Evolutionary conservation across 2,797 vertebrate genomes (phyloP), one percentile per base, ranked within the genome.

Genomic region (Danio kyathit): DNA sequence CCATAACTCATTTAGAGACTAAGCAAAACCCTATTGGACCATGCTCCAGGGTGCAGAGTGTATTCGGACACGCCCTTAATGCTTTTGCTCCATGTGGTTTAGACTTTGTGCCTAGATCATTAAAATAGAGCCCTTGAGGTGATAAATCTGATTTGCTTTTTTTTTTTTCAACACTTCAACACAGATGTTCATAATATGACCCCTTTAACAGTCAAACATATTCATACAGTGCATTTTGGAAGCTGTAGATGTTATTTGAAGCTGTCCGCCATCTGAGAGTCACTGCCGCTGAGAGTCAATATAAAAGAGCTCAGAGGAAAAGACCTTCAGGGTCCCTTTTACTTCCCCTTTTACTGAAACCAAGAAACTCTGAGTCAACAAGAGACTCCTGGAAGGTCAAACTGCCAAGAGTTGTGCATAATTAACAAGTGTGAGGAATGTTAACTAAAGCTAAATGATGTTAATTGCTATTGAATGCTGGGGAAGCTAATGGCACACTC

Each of bases 341-440:
- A 29, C 29, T 29, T 29, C 29, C 54, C 64, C 60, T 67, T 48
- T 74, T 56, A 10, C 64, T 70, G 66, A 56, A 54, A 43, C 51
- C 70, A 67, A 88, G 84, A 21, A 49, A 44, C 48, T 83, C 71
- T 75, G 60, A n/a, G 51, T 87, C 76, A 64, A 76, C 54, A 21
- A 43, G 61, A 83, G 48, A 70, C 63, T 51, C 48, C 48, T 59
- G 59, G 88, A 88, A 90, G 87, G 88, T 87, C 87, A 88, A 57
- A 63, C 5, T 14, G 72, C 71, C 83, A 89, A 89, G 82, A 85
- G 66, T 46, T 75, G 72, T 85, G 84, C 81, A 84, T 88, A 86
- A 91, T 89, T 61, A 89, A 82, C 71, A 86, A 83, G 51, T 86
- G 86, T 84, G 48, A 72, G 56, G 38, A 70, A 64, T 57, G 74